These are phyloP conservation scores for Pachyramphus minor DNA, from an alignment of 2,113 vertebrate genomes.

Conservation along the genomic window DNA sequence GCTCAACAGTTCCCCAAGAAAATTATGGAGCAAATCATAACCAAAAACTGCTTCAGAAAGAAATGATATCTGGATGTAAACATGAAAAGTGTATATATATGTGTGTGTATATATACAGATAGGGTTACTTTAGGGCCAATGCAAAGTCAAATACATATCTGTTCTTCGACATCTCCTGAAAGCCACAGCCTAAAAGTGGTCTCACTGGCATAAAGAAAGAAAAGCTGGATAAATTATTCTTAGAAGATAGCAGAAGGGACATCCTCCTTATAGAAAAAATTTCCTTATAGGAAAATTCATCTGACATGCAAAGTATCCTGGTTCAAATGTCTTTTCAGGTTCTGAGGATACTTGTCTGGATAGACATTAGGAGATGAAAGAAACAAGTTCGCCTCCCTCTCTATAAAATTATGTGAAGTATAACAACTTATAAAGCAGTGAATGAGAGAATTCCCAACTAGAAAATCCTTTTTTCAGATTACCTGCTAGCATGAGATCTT, in stretches of 20 bases:
- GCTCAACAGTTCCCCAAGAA: not conserved
- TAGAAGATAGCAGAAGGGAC: not conserved
- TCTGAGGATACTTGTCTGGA: not conserved
- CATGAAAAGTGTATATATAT: not conserved
- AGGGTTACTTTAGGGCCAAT: not conserved
- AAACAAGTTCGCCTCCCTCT: not conserved
- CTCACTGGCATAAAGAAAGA: not conserved
- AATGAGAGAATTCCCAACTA: conserved; percentile 5
- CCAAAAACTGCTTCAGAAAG: not conserved
- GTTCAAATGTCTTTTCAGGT: not conserved
- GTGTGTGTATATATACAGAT: not conserved
- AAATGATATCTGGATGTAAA: not conserved
- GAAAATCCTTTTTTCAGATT: conserved; percentile 4
- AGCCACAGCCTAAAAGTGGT: not conserved
- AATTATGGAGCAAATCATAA: not conserved
- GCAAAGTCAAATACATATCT: not conserved
- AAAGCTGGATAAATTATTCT: not conserved
- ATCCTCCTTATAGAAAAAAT: not conserved
- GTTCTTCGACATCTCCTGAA: not conserved
- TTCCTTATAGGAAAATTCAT: not conserved
- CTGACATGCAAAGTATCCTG: not conserved
- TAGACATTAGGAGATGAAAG: conserved; percentile 26
- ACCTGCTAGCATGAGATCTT: not conserved
- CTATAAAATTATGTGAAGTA: not conserved
- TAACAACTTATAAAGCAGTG: not conserved